phyloP scores from a whole-genome alignment of 2,113 vertebrate species.

The Cyprinodon tularosa region DNA sequence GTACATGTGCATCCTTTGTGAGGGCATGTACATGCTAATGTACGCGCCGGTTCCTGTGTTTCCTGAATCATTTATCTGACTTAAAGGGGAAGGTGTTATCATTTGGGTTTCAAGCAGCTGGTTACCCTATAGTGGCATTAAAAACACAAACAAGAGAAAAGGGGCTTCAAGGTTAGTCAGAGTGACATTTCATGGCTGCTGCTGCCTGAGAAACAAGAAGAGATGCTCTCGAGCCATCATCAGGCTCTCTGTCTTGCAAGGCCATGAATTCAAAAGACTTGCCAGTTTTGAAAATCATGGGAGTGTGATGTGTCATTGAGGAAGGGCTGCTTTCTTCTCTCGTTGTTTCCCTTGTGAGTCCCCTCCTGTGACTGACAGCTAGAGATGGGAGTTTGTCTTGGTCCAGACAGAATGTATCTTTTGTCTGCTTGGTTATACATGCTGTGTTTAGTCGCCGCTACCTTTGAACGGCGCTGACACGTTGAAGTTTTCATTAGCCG shows the following conservation, averaged over 20 bases:
- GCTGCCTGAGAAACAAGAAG: constrained; percentile 56
- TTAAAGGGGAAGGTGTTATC: constrained; percentile 42
- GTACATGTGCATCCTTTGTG: constrained; percentile 14
- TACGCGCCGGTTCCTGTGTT: constrained; percentile 56
- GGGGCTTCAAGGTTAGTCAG: constrained; percentile 65
- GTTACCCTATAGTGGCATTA: constrained; percentile 58
- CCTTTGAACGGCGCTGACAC: constrained; percentile 85
- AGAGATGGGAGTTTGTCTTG: constrained; percentile 81
- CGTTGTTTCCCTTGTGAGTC: constrained; percentile 67
- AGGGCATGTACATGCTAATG: constrained; percentile 38
- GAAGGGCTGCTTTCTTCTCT: constrained; percentile 80
- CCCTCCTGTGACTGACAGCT: constrained; percentile 70
- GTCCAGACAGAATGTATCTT: constrained; percentile 88
- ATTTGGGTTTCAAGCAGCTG: constrained; percentile 49
- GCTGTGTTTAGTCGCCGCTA: constrained; percentile 79
- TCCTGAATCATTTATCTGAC: constrained; percentile 65
- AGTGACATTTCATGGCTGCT: constrained; percentile 67
- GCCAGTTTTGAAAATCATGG: constrained; percentile 83
- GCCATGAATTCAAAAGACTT: constrained; percentile 79
- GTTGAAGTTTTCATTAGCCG: constrained; percentile 92
- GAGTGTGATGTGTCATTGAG: constrained; percentile 84
- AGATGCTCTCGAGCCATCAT: constrained; percentile 66
- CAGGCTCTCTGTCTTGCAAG: constrained; percentile 69
- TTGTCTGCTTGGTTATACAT: constrained; percentile 87
- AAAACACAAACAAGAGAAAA: constrained; percentile 52